These are phyloP conservation scores for Mus musculus DNA, from an alignment of 2,113 vertebrate species.

Conservation along the genomic window DNA sequence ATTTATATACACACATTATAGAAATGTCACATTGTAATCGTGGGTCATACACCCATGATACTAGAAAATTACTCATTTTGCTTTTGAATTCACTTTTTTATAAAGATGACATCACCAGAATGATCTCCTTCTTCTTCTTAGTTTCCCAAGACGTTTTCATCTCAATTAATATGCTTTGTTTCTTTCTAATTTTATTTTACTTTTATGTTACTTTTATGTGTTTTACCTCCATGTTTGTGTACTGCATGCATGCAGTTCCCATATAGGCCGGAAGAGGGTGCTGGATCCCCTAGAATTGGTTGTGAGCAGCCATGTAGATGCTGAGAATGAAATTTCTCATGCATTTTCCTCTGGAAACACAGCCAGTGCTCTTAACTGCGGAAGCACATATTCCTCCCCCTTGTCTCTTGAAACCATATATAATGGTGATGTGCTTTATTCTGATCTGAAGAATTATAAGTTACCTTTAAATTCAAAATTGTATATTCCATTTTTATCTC, in stretches of 20 bases:
- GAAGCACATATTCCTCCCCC: background rate
- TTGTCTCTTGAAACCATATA: constrained; percentile 23
- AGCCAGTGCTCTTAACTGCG: background rate
- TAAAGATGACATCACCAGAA: background rate
- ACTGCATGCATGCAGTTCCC: background rate
- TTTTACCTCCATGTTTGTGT: background rate
- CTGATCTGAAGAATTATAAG: background rate
- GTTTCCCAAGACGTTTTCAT: background rate
- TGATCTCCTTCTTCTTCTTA: background rate
- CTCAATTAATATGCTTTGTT: background rate
- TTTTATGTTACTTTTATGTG: background rate
- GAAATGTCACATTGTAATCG: too few relatives aligned
- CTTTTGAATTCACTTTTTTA: background rate
- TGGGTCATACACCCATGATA: background rate
- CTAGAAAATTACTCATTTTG: background rate
- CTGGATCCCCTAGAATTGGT: background rate
- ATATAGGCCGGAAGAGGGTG: background rate
- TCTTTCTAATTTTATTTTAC: background rate
- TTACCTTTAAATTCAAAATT: background rate
- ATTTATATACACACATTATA: background rate
- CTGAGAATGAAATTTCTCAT: background rate
- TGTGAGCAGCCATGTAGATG: background rate
- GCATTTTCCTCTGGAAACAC: background rate
- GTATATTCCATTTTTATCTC: background rate
- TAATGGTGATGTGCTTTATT: background rate